phyloP scores from a whole-genome alignment of 64 coral and sea anemone genomes.

The Cladopsammia gracilis region DNA sequence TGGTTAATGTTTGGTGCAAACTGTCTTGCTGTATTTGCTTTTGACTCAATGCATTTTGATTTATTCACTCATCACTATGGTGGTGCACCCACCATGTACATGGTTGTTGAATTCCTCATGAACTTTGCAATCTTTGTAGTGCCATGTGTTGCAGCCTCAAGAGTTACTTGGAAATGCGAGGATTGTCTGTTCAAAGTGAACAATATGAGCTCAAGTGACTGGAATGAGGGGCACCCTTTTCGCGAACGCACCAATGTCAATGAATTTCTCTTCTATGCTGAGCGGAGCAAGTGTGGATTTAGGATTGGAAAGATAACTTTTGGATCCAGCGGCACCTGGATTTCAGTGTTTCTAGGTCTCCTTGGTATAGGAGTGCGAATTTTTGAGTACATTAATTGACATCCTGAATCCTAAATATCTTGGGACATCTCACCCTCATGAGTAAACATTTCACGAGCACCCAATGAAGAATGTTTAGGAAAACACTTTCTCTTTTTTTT shows the following conservation, averaged over 20 bases:
- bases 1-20: slow-evolving; percentile 5
- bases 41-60: neutral
- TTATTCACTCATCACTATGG: neutral
- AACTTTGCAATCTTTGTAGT: neutral
- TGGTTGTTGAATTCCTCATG: neutral
- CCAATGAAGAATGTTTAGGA: no score
- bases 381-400: neutral
- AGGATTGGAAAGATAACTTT: slow-evolving; percentile 3
- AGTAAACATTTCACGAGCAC: no score
- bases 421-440: no score
- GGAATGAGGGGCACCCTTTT: slow-evolving; percentile 14
- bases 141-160: neutral
- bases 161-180: slow-evolving; percentile 2
- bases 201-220: neutral
- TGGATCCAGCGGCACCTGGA: slow-evolving; percentile 49
- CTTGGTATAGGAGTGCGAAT: neutral
- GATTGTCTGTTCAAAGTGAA: neutral
- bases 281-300: slow-evolving; percentile 42
- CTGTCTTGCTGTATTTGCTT: neutral
- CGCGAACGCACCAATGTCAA: slow-evolving; percentile 19
- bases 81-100: neutral
- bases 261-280: slow-evolving; percentile 24
- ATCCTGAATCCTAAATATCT: no score
- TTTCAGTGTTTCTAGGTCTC: slow-evolving; percentile 15
- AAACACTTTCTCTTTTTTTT: no score